phyloP scores from a whole-genome alignment of 2,888 invertebrate species.

The Ceratothoa steindachneri region DNA sequence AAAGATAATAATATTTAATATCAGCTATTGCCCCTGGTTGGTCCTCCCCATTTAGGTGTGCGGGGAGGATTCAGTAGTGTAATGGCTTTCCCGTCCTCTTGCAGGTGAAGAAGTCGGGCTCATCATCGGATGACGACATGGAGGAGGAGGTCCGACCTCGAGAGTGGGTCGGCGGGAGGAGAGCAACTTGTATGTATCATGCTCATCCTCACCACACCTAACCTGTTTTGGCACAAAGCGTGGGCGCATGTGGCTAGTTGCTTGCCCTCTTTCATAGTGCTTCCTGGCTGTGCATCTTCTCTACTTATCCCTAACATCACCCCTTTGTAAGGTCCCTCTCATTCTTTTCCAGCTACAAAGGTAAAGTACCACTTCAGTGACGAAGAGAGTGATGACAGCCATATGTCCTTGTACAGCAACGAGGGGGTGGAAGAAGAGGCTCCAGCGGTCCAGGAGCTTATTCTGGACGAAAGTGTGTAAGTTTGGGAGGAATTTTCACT shows the following conservation, averaged over 20 bases:
- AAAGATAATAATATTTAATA: too few species aligned
- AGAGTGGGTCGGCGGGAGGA: constrained; percentile 14
- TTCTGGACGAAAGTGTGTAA: constrained; percentile 22
- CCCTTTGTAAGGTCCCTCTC: not conserved
- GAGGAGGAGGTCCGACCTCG: constrained; percentile 17
- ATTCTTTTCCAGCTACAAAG: constrained; percentile 31
- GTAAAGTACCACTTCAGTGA: constrained; percentile 37
- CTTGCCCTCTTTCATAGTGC: not conserved
- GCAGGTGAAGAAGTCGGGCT: too few species aligned
- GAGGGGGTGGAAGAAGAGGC: constrained; percentile 37
- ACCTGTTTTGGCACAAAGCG: not conserved
- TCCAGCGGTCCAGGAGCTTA: constrained; percentile 9
- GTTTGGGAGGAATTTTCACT: not conserved
- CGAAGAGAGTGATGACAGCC: not conserved
- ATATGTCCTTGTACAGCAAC: constrained; percentile 30
- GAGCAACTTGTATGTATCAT: constrained; percentile 19
- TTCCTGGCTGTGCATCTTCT: not conserved
- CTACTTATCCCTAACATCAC: not conserved
- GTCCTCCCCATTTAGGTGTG: too few species aligned
- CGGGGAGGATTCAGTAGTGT: too few species aligned
- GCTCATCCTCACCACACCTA: not conserved
- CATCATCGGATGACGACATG: too few species aligned
- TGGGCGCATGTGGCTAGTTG: not conserved
- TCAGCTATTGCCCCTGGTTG: too few species aligned
- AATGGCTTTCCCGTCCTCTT: too few species aligned